These are phyloP conservation scores for Nezara viridula DNA, from an alignment of 2,888 invertebrate genomes.

Conservation along the genomic window DNA sequence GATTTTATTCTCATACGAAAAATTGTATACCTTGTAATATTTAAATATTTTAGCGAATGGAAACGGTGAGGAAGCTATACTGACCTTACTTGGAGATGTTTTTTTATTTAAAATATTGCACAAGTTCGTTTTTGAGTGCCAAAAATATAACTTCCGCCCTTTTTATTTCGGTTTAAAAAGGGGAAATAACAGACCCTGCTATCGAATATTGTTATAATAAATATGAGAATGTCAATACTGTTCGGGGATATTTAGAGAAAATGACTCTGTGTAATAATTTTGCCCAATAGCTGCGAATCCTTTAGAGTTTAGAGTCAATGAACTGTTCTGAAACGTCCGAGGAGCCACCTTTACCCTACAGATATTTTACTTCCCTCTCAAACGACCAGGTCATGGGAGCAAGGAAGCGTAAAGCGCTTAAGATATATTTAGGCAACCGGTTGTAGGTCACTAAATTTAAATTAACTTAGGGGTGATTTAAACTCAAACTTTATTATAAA, in stretches of 20 bases:
- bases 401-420: background rate
- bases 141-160: background rate
- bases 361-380: conserved; percentile 38
- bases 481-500: conserved; percentile 7
- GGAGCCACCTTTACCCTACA: conserved; percentile 43
- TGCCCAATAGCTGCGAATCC: background rate
- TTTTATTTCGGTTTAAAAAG: background rate
- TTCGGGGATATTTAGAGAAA: background rate
- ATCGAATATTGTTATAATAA: background rate
- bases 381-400: conserved; percentile 20
- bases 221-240: background rate
- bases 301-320: conserved; percentile 33
- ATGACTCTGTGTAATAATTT: conserved; percentile 36
- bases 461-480: background rate
- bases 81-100: too few species aligned
- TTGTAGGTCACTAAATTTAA: conserved; percentile 47
- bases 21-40: too few species aligned
- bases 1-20: too few species aligned
- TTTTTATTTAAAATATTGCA: background rate
- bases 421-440: conserved; percentile 19
- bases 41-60: too few species aligned
- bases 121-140: background rate
- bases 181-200: background rate
- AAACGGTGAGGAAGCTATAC: too few species aligned
- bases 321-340: conserved; percentile 41